Evolutionary conservation across 2,888 invertebrate species (phyloP).

Genomic region (Harpalus rubripes): DNA sequence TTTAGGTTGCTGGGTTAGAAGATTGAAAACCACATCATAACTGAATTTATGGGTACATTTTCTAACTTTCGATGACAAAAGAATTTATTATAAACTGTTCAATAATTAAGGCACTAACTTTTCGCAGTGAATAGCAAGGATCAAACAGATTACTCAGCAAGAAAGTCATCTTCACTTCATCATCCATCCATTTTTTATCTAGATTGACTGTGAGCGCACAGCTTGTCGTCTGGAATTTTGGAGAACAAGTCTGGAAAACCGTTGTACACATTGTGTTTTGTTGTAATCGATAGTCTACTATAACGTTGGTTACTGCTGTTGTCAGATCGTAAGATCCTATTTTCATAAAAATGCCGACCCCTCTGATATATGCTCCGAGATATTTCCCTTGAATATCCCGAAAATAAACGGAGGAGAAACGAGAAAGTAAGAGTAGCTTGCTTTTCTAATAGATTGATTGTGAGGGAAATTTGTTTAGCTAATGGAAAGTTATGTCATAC

Average conservation of each 20-base stretch:
- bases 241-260: neutral
- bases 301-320: conserved; percentile 16
- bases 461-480: conserved; percentile 17
- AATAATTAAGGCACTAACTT: neutral
- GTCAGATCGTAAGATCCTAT: conserved; percentile 23
- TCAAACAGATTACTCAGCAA: conserved; percentile 8
- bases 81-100: neutral
- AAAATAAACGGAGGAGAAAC: conserved; percentile 13
- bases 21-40: no score
- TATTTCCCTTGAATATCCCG: conserved; percentile 11
- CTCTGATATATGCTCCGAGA: neutral
- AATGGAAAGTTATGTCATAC: conserved; percentile 3
- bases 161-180: conserved; percentile 22
- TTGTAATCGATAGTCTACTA: conserved; percentile 44
- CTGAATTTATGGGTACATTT: no score
- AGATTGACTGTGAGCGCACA: conserved; percentile 10
- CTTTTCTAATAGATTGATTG: conserved; percentile 31
- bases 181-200: conserved; percentile 32
- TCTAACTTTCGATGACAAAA: neutral
- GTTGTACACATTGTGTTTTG: conserved; percentile 44
- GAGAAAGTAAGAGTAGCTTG: conserved; percentile 16
- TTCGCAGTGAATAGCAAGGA: neutral
- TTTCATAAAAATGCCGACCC: conserved; percentile 39
- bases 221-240: conserved; percentile 10
- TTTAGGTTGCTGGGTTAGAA: no score